Conservation (phyloP, 37 sponge, comb jelly and placozoan species). For the Mnemiopsis leidyi region DNA sequence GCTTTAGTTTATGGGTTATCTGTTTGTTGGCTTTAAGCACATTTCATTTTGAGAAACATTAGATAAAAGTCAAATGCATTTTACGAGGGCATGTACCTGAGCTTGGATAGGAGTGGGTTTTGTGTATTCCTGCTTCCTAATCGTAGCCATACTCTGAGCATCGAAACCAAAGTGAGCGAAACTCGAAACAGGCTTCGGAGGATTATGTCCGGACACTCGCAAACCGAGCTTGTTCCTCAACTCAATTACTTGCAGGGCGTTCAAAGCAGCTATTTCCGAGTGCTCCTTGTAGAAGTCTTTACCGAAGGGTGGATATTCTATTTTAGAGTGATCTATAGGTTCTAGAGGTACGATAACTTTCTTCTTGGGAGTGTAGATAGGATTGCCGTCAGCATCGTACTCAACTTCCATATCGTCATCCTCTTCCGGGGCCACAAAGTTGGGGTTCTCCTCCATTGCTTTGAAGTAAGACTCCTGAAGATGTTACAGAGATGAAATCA, state of each 20-base stretch:
- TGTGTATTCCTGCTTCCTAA: slow-evolving; percentile 86
- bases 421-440: slow-evolving; percentile 75
- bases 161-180: slow-evolving; percentile 96
- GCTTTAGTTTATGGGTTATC: too few species aligned
- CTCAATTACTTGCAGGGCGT: slow-evolving; percentile 69
- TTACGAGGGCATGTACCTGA: slow-evolving; percentile 75
- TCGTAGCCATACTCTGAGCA: slow-evolving; percentile 71
- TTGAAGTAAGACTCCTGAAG: slow-evolving; percentile 88
- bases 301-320: slow-evolving; percentile 82
- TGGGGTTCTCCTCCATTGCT: slow-evolving; percentile 68
- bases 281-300: slow-evolving; percentile 89
- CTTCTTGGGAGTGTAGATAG: slow-evolving; percentile 69
- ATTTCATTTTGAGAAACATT: too few species aligned
- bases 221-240: slow-evolving; percentile 81
- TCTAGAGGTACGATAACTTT: slow-evolving; percentile 85
- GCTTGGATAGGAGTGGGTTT: slow-evolving; percentile 92
- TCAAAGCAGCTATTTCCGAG: slow-evolving; percentile 70
- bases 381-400: slow-evolving; percentile 94
- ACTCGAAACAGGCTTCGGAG: slow-evolving; percentile 82
- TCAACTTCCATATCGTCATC: slow-evolving; percentile 87
- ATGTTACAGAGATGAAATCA: background rate
- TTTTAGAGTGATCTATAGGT: slow-evolving; percentile 84
- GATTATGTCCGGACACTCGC: slow-evolving; percentile 79
- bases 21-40: too few species aligned
- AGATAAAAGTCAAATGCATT: too few species aligned